Conservation (phyloP, 2,888 invertebrate genomes). For the Helleia helle region DNA sequence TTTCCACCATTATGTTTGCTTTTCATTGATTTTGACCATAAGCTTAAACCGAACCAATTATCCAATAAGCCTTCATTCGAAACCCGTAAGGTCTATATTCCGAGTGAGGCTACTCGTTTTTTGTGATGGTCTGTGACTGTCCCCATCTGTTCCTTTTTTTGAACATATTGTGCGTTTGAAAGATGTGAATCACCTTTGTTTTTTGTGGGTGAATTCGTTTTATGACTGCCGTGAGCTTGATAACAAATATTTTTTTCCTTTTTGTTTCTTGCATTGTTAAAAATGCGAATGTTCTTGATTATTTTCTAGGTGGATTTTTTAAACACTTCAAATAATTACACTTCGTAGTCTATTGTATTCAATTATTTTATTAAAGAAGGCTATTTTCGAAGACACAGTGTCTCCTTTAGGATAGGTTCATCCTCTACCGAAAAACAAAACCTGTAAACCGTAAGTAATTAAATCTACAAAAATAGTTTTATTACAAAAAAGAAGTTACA, state of each 20-base stretch:
- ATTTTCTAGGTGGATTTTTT: neutral
- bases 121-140: conserved; percentile 47
- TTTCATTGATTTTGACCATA: conserved; percentile 40
- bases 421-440: no score
- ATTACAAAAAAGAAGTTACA: no score
- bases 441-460: no score
- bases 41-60: no score
- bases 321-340: neutral
- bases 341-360: no score
- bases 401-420: no score
- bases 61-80: conserved; percentile 31
- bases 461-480: no score
- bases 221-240: conserved; percentile 28
- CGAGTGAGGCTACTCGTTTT: conserved; percentile 47
- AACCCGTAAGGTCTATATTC: conserved; percentile 34
- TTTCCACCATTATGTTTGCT: conserved; percentile 52
- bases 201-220: conserved; percentile 18
- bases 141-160: conserved; percentile 69
- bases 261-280: conserved; percentile 2
- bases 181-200: conserved; percentile 53
- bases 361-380: no score
- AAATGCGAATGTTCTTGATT: neutral
- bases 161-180: conserved; percentile 48
- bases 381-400: no score
- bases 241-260: conserved; percentile 6